Conservation (phyloP, 2,113 vertebrate genomes). For the Martes martes region DNA sequence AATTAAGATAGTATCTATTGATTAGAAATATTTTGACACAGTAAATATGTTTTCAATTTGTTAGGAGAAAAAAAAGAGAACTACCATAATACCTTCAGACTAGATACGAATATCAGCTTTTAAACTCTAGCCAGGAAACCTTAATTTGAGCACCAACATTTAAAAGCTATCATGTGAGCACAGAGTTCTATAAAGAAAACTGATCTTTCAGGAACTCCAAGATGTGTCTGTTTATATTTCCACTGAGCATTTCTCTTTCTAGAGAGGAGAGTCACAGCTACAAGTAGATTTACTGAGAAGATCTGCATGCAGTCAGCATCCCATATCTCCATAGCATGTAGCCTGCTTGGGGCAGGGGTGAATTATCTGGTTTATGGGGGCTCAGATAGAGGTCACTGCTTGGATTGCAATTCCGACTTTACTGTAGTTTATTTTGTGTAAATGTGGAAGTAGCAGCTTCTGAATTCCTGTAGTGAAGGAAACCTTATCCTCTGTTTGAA, state of each 20-base stretch:
- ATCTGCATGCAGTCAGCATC: constrained; percentile 46
- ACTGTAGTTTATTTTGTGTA: constrained; percentile 73
- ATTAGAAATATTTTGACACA: constrained; percentile 43
- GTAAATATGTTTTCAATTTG: constrained; percentile 32
- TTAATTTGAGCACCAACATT: neutral
- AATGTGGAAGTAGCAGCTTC: constrained; percentile 69
- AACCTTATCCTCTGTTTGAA: constrained; percentile 70
- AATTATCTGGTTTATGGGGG: constrained; percentile 73
- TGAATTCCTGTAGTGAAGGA: constrained; percentile 65
- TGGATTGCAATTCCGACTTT: constrained; percentile 69
- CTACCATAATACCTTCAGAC: neutral
- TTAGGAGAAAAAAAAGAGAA: neutral
- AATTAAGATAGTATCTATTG: constrained; percentile 26
- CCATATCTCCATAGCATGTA: neutral
- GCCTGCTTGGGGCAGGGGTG: constrained; percentile 65
- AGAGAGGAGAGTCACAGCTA: neutral
- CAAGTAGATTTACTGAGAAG: neutral
- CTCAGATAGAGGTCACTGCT: constrained; percentile 75
- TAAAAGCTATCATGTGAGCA: constrained; percentile 13
- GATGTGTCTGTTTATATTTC: constrained; percentile 32
- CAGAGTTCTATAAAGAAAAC: neutral
- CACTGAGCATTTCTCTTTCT: neutral
- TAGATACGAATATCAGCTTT: neutral
- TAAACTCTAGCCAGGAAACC: neutral
- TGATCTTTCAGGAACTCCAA: constrained; percentile 30